Base-by-base conservation (phyloP, 2,888 invertebrate genomes). In the Athalia rosae region DNA sequence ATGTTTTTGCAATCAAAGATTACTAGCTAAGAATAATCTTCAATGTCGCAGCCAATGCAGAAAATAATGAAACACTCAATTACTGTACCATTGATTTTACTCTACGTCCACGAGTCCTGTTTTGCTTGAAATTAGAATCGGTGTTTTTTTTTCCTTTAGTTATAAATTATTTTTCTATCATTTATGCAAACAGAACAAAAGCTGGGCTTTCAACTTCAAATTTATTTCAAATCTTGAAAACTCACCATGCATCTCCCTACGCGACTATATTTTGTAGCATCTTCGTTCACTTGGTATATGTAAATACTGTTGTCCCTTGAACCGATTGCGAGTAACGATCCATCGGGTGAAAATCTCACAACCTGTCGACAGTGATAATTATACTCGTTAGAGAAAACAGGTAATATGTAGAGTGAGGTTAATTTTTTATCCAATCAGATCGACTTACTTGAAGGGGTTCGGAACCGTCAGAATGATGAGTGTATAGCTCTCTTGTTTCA, bases 271-370 rank as follows among this genome's bases (percentile, higher is more conserved):
- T 95, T 93, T 13, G 93, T 91, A n/a, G 94, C 94, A 83, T 92
- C 93, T 79, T 95, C 95, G 74, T 93, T 93, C 4, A 95, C 95
- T 90, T 96, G 95, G 91, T 98, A 97, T 80, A 98, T 92, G 90
- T 98, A 98, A 86, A 98, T 94, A 88, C 94, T 94, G 92, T 97
- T 97, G 90, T 98, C 98, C 9, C 97, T 92, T 0, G 97, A 97
- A 5, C 97, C 98, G 73, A 97, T 90, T 9, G 97, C 98, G 77
- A 98, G 91, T 87, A 95, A 91, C 81, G 92, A 92, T 80, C 97
- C 97, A 91, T 97, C 95, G 69, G 95, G 95, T 1, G 95, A 94
- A 90, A 93, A 96, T 87, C 93, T 92, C 79, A 95, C 93, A n/a
- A 94, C 94, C 91, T 95, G 93, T 62, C 76, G 71, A 61, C 47